Evolutionary conservation across 2,797 vertebrate species (phyloP).

Genomic region (Spheniscus humboldti): DNA sequence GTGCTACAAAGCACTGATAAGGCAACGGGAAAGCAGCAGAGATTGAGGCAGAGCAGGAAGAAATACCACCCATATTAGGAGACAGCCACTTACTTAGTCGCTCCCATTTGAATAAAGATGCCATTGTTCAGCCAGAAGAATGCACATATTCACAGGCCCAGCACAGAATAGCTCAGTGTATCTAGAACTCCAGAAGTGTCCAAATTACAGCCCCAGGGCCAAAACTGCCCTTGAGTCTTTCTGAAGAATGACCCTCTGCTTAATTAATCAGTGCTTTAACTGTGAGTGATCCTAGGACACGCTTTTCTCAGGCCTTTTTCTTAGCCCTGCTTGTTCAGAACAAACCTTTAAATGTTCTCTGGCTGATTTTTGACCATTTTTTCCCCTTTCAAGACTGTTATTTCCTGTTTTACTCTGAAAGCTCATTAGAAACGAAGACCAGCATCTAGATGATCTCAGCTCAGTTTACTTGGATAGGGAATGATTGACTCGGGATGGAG

Average conservation of each 20-base stretch:
- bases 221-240: conserved; percentile 60
- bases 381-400: conserved; percentile 60
- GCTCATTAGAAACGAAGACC: conserved; percentile 56
- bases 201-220: conserved; percentile 61
- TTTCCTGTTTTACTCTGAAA: conserved; percentile 65
- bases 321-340: conserved; percentile 56
- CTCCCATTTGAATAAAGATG: conserved; percentile 57
- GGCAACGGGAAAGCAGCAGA: conserved; percentile 51
- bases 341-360: conserved; percentile 65
- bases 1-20: conserved; percentile 59
- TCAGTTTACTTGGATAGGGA: conserved; percentile 55
- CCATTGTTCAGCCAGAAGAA: conserved; percentile 63
- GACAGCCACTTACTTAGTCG: conserved; percentile 52
- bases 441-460: conserved; percentile 68
- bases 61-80: conserved; percentile 64
- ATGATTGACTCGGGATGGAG: conserved; percentile 29
- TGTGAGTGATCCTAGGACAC: conserved; percentile 62
- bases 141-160: conserved; percentile 43
- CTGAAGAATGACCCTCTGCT: conserved; percentile 58
- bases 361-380: conserved; percentile 65
- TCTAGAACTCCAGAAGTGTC: conserved; percentile 66
- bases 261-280: conserved; percentile 57
- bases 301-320: conserved; percentile 61
- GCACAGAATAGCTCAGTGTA: conserved; percentile 61
- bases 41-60: conserved; percentile 60